Base-by-base conservation (phyloP, 2,888 invertebrate genomes). In the Lochmaea capreae region DNA sequence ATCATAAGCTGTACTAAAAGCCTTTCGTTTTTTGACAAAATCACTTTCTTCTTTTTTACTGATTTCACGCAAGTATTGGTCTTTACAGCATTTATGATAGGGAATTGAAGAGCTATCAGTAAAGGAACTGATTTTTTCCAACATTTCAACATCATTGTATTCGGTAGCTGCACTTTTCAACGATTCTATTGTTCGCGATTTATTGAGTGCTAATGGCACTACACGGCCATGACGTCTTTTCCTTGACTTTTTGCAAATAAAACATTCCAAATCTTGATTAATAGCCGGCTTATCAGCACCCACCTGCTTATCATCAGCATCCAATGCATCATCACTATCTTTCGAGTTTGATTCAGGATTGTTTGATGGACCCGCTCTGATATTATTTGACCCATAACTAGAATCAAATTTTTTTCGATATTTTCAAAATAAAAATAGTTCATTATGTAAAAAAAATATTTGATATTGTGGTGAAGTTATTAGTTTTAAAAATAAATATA, bases 121-220 rank as follows among this genome's bases (percentile, higher is more conserved):
- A 58, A 58, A 58, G 16, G 58, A 58, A 58, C 58, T 58, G 58
- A 58, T 58, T 58, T 58, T 58, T 14, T 58, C 58, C 58, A 58
- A 58, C 58, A 58, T 58, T 18, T 58, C 58, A 22, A 58, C 16
- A 14, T 58, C 58, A 58, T 18, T 22, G 22, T 58, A 22, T 58
- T 58, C 58, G 4, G 58, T 58, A 18, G 58, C 58, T 58, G 58
- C 58, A 58, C 58, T 58, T 58, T 58, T 58, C 14, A 58, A 58
- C 16, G 18, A 22, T 58, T 22, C 58, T 16, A 58, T 58, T 22
- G 58, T 58, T 14, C 22, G 18, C 1, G 6, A 54, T 54, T 54
- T 54, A 54, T 54, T 54, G 8, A 54, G 5, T 54, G 54, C 54
- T 54, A 54, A 54, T 54, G 54, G 54, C 12, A 54, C 14, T 16